Evolutionary conservation across 2,797 vertebrate species (phyloP).

Genomic region (Silurus aristotelis): DNA sequence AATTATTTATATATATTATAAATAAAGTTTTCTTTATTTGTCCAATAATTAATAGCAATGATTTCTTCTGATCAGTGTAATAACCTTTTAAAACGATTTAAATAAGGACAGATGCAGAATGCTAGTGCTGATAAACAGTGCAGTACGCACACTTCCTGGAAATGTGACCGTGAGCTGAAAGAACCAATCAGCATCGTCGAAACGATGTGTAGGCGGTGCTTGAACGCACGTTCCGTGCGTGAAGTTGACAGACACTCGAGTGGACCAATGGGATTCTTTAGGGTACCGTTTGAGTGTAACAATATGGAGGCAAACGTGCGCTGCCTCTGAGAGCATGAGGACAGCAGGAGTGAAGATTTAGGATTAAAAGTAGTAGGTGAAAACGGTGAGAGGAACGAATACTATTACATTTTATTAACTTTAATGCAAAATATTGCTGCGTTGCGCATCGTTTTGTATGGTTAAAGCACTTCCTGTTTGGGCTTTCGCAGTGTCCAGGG

Average conservation of each 20-base stretch:
- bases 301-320: not conserved
- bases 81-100: not conserved
- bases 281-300: not conserved
- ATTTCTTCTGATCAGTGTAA: not conserved
- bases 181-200: constrained; percentile 28
- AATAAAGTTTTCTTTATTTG: not conserved
- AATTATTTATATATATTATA: not conserved
- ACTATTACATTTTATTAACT: too few relatives aligned
- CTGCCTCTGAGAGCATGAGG: constrained; percentile 30
- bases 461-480: not conserved
- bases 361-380: not conserved
- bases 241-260: not conserved
- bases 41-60: not conserved
- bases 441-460: not conserved
- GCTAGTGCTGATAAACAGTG: not conserved
- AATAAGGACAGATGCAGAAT: not conserved
- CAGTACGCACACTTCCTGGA: not conserved
- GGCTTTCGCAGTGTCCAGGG: not conserved
- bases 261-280: not conserved
- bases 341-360: not conserved
- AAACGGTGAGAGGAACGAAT: not conserved
- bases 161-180: not conserved
- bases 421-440: not conserved
- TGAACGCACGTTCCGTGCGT: not conserved
- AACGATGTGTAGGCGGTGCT: not conserved